phyloP scores from a whole-genome alignment of 1,140 invertebrate species.

The Neotoxoptera formosana region DNA sequence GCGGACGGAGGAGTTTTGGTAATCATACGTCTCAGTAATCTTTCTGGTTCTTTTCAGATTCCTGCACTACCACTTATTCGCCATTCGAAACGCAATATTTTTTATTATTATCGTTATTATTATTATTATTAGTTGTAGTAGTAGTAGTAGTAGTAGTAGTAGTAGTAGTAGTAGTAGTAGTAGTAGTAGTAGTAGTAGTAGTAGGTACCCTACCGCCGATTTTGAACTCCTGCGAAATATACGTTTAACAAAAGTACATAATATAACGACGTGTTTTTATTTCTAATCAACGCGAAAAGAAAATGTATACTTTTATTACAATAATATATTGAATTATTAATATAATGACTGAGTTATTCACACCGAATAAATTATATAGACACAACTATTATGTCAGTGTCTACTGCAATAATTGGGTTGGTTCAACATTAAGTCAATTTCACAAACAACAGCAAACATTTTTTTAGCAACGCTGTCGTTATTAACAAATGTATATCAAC shows the following conservation, averaged over 20 bases:
- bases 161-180: no score
- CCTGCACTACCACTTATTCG: background rate
- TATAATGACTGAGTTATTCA: no score
- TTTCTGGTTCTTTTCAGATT: constrained; percentile 4
- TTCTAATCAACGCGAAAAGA: no score
- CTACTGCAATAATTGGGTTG: background rate
- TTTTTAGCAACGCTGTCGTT: background rate
- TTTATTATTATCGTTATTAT: background rate
- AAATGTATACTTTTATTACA: no score
- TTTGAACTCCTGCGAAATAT: background rate
- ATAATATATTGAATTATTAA: no score
- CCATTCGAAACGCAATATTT: background rate
- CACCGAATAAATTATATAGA: no score
- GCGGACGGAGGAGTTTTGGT: background rate
- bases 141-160: no score
- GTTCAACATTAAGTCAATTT: background rate
- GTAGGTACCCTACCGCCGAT: background rate
- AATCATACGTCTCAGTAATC: constrained; percentile 53
- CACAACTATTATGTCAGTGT: background rate
- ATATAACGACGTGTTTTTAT: no score
- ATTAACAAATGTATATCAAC: background rate
- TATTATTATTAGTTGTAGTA: no score
- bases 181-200: no score
- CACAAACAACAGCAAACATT: background rate
- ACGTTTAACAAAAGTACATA: background rate